Evolutionary conservation across 2,113 vertebrate genomes (phyloP).

Genomic region (Corvus moneduloides): DNA sequence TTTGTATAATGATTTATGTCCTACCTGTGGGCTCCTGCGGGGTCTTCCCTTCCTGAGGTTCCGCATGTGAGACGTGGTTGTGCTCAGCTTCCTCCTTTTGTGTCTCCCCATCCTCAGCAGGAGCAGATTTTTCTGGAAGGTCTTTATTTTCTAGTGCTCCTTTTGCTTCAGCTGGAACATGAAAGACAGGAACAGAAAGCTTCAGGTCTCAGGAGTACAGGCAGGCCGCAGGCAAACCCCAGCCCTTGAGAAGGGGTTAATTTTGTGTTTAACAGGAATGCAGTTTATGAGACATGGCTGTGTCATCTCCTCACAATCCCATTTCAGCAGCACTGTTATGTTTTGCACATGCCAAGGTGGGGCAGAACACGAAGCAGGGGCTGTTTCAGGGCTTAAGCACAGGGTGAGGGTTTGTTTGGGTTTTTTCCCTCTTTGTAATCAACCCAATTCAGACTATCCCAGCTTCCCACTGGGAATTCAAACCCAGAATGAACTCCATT

Average conservation of each 20-base stretch:
- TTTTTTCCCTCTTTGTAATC: background rate
- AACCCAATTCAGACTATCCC: background rate
- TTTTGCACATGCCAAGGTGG: background rate
- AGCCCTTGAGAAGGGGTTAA: background rate
- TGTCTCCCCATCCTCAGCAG: background rate
- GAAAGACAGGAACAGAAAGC: background rate
- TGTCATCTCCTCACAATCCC: background rate
- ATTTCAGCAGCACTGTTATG: background rate
- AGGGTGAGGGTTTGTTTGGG: background rate
- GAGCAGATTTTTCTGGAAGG: background rate
- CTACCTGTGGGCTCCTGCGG: constrained; percentile 51
- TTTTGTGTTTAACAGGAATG: background rate
- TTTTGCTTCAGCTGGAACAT: background rate
- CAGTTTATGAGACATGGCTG: accelerated
- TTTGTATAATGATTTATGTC: accelerated
- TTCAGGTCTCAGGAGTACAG: background rate
- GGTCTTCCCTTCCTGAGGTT: background rate
- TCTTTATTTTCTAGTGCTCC: background rate
- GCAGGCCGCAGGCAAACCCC: background rate
- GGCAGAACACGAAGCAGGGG: background rate
- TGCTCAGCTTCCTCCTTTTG: background rate
- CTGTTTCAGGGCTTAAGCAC: background rate
- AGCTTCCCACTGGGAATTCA: background rate
- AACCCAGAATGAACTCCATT: background rate
- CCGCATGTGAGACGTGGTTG: background rate